Evolutionary conservation across 2,888 invertebrate genomes (phyloP).

Genomic region (Dioctria linearis): DNA sequence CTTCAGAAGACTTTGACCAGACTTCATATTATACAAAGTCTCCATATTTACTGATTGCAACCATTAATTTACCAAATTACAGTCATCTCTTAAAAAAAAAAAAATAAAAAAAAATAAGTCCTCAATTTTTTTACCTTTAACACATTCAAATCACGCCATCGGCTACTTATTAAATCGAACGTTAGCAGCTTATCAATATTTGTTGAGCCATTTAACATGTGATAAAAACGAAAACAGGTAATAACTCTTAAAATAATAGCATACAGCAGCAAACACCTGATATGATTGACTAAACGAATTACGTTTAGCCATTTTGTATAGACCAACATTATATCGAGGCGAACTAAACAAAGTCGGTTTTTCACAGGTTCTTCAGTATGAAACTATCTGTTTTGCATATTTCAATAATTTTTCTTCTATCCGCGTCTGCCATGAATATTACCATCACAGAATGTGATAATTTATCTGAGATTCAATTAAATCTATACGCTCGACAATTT

Average conservation of each 20-base stretch:
- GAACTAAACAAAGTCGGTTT: no score
- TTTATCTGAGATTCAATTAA: not conserved
- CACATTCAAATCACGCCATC: not conserved
- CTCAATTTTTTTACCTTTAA: no score
- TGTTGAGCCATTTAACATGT: not conserved
- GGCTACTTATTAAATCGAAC: not conserved
- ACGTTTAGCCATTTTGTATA: not conserved
- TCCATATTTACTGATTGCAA: no score
- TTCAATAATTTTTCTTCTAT: not conserved
- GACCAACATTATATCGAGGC: no score
- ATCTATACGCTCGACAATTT: not conserved
- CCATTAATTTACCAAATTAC: no score
- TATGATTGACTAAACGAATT: not conserved
- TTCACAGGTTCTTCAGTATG: conserved; percentile 2
- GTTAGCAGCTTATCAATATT: not conserved
- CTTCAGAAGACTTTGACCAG: no score
- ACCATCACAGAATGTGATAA: not conserved
- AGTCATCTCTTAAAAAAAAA: no score
- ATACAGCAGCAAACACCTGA: not conserved
- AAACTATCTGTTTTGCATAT: conserved; percentile 23
- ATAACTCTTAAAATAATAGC: not conserved
- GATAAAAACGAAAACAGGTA: not conserved
- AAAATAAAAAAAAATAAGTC: no score
- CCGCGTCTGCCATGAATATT: not conserved
- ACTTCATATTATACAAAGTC: no score